Evolutionary conservation across 2,888 invertebrate genomes (phyloP).

Genomic region (Xanthostigma xanthostigma): DNA sequence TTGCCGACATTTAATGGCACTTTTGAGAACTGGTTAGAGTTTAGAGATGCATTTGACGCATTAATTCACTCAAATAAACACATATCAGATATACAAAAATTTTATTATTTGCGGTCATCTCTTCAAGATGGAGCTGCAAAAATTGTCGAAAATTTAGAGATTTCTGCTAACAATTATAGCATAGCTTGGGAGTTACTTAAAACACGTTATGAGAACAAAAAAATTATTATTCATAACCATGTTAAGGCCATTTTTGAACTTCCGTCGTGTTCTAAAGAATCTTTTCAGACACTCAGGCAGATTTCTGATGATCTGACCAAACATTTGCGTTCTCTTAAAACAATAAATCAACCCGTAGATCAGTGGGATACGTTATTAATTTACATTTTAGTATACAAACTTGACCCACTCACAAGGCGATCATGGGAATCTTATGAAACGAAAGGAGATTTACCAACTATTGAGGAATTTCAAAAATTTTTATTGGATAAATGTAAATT

Average conservation of each 20-base stretch:
- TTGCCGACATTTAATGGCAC: no score
- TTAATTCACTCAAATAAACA: neutral
- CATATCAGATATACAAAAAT: neutral
- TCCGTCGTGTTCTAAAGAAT: neutral
- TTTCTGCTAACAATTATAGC: neutral
- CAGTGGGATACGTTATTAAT: neutral
- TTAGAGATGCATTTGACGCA: neutral
- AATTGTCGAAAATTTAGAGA: neutral
- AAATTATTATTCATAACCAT: neutral
- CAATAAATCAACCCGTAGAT: neutral
- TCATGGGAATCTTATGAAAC: no score
- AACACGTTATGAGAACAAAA: neutral
- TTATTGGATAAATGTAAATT: neutral
- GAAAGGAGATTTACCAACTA: no score
- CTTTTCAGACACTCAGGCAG: no score
- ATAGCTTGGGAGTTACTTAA: neutral
- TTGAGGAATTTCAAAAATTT: no score
- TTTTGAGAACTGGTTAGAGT: neutral
- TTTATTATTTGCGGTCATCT: neutral
- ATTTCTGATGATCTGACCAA: neutral
- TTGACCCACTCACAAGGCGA: no score
- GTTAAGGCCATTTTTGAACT: neutral
- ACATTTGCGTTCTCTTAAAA: neutral
- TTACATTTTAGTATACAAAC: no score
- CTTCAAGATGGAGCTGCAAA: neutral